Evolutionary conservation across 1,140 invertebrate species (phyloP), one percentile per base, ranked within the genome.

Genomic region (Pollicipes pollicipes): DNA sequence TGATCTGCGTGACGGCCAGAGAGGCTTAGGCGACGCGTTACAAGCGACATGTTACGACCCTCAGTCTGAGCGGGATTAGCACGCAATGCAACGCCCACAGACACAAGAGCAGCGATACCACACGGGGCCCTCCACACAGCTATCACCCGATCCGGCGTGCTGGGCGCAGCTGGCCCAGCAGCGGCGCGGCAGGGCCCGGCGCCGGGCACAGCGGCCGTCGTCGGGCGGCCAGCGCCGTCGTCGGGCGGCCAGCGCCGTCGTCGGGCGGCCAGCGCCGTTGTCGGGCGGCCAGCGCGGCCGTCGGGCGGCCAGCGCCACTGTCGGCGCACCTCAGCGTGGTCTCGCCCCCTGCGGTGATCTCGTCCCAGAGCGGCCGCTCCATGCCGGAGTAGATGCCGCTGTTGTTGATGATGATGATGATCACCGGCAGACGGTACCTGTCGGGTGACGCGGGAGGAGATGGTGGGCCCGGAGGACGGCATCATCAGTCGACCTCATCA

Each of bases 341-440:
- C 13, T 10, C 13, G 2, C 13, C 2, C 6, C 24, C 45, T 10
- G 45, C 45, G 45, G 45, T 58, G 45, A 58, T 10, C 10, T 58
- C 45, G 45, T 58, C 45, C 45, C 45, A 58, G 13, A 58, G 45
- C 8, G 45, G 45, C 45, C 17, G 6, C 13, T 58, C 24, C 45
- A 58, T 82, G 24, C 95, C 94, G 68, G 87, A 85, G 78, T 93
- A 94, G 75, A 97, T 97, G 69, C 95, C 95, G 80, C 90, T 94
- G 81, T 98, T 98, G 81, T 98, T 98, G 0, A 98, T 85, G 74
- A 98, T 88, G 26, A 98, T 84, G 72, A 96, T 86, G 58, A 94
- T 87, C 37, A 98, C 85, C 0, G 95, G 94, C 70, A 98, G 82
- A 73, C 92, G 89, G 79, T 97, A 97, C 72, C 95, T 90, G 73